phyloP scores from a whole-genome alignment of 1,140 invertebrate genomes.

The Pseudoatta argentina region DNA sequence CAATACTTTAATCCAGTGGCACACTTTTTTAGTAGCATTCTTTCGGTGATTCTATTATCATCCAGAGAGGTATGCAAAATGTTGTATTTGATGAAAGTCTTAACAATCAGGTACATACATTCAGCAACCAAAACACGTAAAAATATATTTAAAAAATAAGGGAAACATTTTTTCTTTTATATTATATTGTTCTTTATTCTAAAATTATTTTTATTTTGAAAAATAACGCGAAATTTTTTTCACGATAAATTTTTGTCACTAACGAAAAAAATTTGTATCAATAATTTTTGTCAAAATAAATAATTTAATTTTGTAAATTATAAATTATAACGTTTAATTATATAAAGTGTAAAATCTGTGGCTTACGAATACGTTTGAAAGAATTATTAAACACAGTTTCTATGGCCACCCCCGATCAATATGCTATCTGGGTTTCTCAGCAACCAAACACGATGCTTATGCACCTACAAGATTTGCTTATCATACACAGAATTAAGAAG shows the following conservation, averaged over 20 bases:
- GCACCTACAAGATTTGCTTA: neutral
- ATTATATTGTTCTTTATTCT: neutral
- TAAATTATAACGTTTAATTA: neutral
- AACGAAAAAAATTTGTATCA: neutral
- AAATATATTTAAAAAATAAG: neutral
- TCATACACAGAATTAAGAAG: neutral
- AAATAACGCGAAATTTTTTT: neutral
- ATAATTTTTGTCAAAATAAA: slow-evolving; percentile 6
- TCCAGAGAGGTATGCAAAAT: slow-evolving; percentile 10
- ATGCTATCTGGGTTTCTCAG: slow-evolving; percentile 23
- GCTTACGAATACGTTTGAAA: neutral
- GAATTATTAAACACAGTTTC: slow-evolving; percentile 1
- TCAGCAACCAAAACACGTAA: neutral
- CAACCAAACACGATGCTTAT: slow-evolving; percentile 51
- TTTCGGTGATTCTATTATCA: slow-evolving; percentile 36
- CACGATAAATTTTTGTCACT: neutral
- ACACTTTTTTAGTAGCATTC: slow-evolving; percentile 70
- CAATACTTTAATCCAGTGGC: slow-evolving; percentile 68
- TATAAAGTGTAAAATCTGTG: neutral
- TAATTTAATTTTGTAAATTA: neutral
- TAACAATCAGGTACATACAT: neutral
- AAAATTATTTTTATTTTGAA: neutral
- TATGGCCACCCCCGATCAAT: slow-evolving; percentile 31
- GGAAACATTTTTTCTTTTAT: neutral
- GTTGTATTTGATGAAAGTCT: neutral